Conservation (phyloP, 2,113 vertebrate genomes). For the Garra rufa region DNA sequence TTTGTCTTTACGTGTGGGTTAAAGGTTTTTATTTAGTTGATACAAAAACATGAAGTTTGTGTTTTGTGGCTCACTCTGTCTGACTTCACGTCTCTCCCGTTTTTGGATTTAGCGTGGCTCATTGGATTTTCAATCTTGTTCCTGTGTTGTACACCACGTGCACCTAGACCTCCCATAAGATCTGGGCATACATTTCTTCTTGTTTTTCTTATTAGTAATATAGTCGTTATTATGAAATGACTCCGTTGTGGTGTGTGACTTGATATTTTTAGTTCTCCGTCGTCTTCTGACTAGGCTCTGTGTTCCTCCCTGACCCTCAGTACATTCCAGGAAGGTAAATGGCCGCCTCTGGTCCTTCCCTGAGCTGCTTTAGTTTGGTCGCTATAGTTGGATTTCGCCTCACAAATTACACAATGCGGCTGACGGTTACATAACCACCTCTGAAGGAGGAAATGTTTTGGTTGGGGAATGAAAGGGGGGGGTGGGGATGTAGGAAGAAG, state of each 20-base stretch:
- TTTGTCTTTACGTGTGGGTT: background rate
- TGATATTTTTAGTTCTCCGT: constrained; percentile 16
- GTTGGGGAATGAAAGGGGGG: constrained; percentile 54
- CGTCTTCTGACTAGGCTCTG: background rate
- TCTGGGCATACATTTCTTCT: background rate
- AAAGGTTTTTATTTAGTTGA: background rate
- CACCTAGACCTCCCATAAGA: constrained; percentile 12
- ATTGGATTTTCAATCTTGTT: background rate
- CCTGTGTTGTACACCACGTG: background rate
- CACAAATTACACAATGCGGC: constrained; percentile 65
- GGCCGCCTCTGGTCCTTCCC: background rate
- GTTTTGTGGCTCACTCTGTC: constrained; percentile 15
- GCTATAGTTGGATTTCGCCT: constrained; percentile 62
- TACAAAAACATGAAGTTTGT: constrained; percentile 21
- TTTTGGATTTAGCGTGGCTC: constrained; percentile 2
- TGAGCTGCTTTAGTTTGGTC: constrained; percentile 38
- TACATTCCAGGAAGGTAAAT: constrained; percentile 46
- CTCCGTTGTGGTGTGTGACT: background rate
- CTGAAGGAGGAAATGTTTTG: constrained; percentile 77
- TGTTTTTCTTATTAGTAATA: constrained; percentile 10
- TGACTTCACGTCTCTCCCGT: background rate
- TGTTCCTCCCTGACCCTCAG: constrained; percentile 7
- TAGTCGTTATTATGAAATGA: constrained; percentile 18
- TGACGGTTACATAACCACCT: constrained; percentile 72
- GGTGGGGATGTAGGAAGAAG: constrained; percentile 57